These are phyloP conservation scores for Falco peregrinus DNA, from an alignment of 2,797 vertebrate genomes.

Conservation along the genomic window DNA sequence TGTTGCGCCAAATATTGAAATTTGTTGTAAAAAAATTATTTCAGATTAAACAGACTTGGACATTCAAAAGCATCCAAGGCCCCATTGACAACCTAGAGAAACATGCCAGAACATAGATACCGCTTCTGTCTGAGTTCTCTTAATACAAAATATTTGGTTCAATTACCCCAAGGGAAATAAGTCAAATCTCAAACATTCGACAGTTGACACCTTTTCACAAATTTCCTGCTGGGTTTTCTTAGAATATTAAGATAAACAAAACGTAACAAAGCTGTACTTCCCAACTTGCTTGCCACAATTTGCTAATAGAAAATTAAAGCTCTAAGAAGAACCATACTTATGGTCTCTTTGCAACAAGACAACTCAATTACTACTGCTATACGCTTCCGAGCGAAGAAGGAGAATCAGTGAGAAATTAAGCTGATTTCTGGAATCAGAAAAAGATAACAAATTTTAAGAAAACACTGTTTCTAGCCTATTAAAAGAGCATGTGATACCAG, in stretches of 20 bases:
- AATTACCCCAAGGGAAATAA: not conserved
- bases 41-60: not conserved
- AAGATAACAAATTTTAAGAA: not conserved
- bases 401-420: not conserved
- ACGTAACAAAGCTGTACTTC: not conserved
- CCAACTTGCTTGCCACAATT: not conserved
- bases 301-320: not conserved
- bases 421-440: not conserved
- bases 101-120: not conserved
- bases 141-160: not conserved
- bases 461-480: not conserved
- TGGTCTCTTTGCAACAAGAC: not conserved
- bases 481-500: slow-evolving; percentile 35
- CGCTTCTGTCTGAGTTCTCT: not conserved
- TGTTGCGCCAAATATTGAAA: not conserved
- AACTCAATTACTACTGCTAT: not conserved
- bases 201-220: not conserved
- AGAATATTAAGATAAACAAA: not conserved
- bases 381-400: not conserved
- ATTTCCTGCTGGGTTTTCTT: not conserved
- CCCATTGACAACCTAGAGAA: slow-evolving; percentile 40
- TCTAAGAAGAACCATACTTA: not conserved
- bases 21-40: not conserved
- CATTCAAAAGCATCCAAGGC: not conserved
- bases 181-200: not conserved